Evolutionary conservation across 2,888 invertebrate species (phyloP), one percentile per base, ranked within the genome.

Genomic region (Xestia sexstrigata): DNA sequence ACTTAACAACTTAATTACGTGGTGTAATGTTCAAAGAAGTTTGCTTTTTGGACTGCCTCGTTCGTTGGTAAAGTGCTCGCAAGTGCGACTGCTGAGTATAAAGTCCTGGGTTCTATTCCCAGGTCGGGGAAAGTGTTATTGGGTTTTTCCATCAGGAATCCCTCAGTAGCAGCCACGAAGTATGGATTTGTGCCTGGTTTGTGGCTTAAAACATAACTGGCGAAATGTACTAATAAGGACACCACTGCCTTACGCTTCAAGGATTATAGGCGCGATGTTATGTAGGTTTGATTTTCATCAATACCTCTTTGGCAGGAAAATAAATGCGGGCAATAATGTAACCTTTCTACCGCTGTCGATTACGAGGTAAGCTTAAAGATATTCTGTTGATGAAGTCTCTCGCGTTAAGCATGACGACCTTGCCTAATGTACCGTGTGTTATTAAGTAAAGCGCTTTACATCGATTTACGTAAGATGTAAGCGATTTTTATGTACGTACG

Each of bases 361-460:
- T 82, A 83, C 70, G 68, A 67, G 39, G 87, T 79, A 72, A 83
- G 76, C 76, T 76, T 73, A 76, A 81, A 87, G 81, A 87, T 83
- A 88, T 82, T 85, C 70, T 76, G 87, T 76, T 85, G 87, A 83
- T 87, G 83, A 88, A 83, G 78, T 74, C 63, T 76, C 75, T 23
- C 73, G 17, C 75, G 79, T 79, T 78, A 81, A 86, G 82, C 79
- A 72, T 81, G 85, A 85, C 81, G 78, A 74, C 69, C 78, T 77
- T 83, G 87, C 81, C 70, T 88, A 88, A 88, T 88, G 88, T 89
- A 87, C 72, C 89, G 87, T 85, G 68, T 63, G 79, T 85, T 87
- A 85, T 84, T 85, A 83, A 81, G 85, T 78, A 78, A 85, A 83
- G 77, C 81, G 82, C 76, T 84, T 70, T 75, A 79, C 75, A 87